These are phyloP conservation scores for Acleris holmiana DNA, from an alignment of 2,888 invertebrate genomes.

Conservation along the genomic window DNA sequence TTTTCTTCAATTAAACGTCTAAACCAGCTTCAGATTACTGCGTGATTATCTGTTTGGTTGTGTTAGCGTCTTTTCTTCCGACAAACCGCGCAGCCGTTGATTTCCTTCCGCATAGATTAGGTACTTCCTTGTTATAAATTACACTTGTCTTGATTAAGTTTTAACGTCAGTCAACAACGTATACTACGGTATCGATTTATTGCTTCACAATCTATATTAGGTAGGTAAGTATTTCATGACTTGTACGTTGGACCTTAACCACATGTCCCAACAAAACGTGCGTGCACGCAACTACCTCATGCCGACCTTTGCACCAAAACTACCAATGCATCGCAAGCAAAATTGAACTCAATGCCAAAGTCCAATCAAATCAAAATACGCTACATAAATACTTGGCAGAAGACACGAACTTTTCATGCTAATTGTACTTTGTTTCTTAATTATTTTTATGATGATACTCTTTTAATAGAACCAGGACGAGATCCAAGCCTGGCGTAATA, in stretches of 20 bases:
- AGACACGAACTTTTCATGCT: constrained; percentile 13
- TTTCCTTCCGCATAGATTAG: constrained; percentile 21
- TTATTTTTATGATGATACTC: background rate
- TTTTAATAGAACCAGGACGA: background rate
- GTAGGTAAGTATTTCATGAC: constrained; percentile 21
- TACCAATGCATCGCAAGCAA: constrained; percentile 9
- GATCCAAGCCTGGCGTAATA: no score
- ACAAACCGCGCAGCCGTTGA: background rate
- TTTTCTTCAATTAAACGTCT: no score
- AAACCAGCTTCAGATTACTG: no score
- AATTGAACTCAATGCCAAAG: constrained; percentile 14
- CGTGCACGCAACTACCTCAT: constrained; percentile 28
- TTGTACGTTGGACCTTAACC: constrained; percentile 37
- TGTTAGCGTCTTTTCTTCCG: no score
- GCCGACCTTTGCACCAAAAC: constrained; percentile 23
- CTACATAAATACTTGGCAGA: constrained; percentile 19
- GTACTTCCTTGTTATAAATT: constrained; percentile 19
- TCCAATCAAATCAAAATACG: background rate
- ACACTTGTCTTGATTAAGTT: no score
- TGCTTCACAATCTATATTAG: constrained; percentile 8
- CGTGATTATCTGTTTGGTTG: no score
- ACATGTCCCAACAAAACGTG: constrained; percentile 35
- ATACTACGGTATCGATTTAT: constrained; percentile 7
- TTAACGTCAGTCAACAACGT: no score
- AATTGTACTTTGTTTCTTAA: constrained; percentile 12